Conservation (phyloP, 1,140 invertebrate species). For the Diabrotica virgifera region DNA sequence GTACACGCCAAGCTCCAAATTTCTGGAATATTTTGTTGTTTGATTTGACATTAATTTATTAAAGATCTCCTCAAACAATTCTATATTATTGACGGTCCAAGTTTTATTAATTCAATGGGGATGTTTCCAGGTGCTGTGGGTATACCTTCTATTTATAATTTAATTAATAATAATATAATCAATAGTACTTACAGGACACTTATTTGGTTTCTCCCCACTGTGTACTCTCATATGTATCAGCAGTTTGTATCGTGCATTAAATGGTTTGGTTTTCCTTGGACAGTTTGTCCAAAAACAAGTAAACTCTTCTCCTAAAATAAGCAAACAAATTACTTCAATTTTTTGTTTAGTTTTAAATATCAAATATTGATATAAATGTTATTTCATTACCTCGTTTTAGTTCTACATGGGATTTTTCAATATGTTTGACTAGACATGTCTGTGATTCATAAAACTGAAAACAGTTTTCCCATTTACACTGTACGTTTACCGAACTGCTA, state of each 20-base stretch:
- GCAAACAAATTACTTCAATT: neutral
- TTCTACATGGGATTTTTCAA: constrained; percentile 89
- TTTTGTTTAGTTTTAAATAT: neutral
- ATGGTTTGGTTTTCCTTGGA: constrained; percentile 77
- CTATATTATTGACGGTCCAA: too few relatives aligned
- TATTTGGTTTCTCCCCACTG: constrained; percentile 93
- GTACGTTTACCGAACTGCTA: constrained; percentile 28
- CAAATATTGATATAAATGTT: too few relatives aligned
- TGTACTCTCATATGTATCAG: constrained; percentile 96
- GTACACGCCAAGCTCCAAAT: too few relatives aligned
- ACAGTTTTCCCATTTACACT: constrained; percentile 85
- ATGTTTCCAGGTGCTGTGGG: too few relatives aligned
- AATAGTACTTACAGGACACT: constrained; percentile 80
- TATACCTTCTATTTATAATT: too few relatives aligned
- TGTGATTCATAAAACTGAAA: constrained; percentile 74
- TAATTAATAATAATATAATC: too few relatives aligned
- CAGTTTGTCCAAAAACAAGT: constrained; percentile 91
- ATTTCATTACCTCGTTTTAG: constrained; percentile 60
- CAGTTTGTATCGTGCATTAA: constrained; percentile 95
- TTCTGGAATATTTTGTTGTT: too few relatives aligned
- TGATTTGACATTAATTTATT: too few relatives aligned
- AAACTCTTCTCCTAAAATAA: constrained; percentile 72
- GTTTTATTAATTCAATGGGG: too few relatives aligned
- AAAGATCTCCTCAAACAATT: too few relatives aligned
- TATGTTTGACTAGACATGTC: constrained; percentile 80